phyloP scores from a whole-genome alignment of 2,888 invertebrate species.

The Polia nebulosa region DNA sequence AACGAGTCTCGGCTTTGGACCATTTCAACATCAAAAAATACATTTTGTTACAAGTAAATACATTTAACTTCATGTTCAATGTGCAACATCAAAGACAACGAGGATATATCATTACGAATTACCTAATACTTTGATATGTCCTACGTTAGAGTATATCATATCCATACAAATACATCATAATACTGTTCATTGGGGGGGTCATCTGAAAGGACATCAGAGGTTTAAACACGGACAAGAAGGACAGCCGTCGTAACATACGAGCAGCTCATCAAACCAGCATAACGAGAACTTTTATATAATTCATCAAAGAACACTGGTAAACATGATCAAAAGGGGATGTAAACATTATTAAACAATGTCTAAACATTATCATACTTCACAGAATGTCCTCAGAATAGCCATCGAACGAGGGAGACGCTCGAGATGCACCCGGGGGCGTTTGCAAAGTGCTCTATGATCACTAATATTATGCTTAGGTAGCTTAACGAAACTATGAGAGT shows the following conservation, averaged over 20 bases:
- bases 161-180: conserved; percentile 64
- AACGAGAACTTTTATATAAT: conserved; percentile 50
- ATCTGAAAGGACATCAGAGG: conserved; percentile 63
- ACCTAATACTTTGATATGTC: conserved; percentile 69
- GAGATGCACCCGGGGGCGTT: conserved; percentile 38
- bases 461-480: conserved; percentile 42
- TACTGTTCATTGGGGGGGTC: conserved; percentile 61
- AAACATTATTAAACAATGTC: conserved; percentile 54
- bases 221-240: conserved; percentile 56
- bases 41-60: conserved; percentile 69
- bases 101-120: conserved; percentile 66
- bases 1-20: conserved; percentile 68
- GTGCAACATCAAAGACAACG: conserved; percentile 67
- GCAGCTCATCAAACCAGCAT: conserved; percentile 42
- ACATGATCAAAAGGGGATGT: conserved; percentile 47
- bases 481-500: conserved; percentile 11
- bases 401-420: conserved; percentile 23
- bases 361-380: conserved; percentile 49
- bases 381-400: conserved; percentile 35
- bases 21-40: conserved; percentile 77
- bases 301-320: conserved; percentile 49
- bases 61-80: conserved; percentile 66
- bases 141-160: conserved; percentile 60
- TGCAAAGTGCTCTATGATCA: conserved; percentile 48
- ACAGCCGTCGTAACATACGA: conserved; percentile 55